Evolutionary conservation across 2,113 vertebrate genomes (phyloP).

Genomic region (Eulemur rufifrons): DNA sequence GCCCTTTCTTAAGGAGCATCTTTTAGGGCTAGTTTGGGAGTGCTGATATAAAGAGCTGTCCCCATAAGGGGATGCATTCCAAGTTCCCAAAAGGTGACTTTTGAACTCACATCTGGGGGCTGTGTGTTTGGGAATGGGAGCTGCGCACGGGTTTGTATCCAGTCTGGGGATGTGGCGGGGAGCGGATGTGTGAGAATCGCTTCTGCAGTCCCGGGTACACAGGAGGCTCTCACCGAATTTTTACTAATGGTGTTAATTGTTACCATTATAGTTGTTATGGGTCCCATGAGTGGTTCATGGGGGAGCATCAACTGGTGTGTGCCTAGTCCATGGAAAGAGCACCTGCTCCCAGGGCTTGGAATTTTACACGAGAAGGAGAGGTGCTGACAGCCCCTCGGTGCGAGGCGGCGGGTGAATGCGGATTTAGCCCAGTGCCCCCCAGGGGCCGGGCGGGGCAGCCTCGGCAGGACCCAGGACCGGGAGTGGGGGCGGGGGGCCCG

Average conservation of each 20-base stretch:
- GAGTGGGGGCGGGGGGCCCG: constrained; percentile 7
- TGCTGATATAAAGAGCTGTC: not conserved
- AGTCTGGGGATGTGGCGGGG: not conserved
- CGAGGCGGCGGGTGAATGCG: not conserved
- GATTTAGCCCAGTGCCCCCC: not conserved
- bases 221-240: not conserved
- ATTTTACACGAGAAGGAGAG: not conserved
- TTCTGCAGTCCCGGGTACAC: not conserved
- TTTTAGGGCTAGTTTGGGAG: not conserved
- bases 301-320: not conserved
- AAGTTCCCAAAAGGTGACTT: not conserved
- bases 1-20: not conserved
- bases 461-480: not conserved
- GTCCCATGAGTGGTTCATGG: not conserved
- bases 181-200: not conserved
- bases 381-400: not conserved
- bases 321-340: not conserved
- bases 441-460: not conserved
- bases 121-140: not conserved
- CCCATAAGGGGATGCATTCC: not conserved
- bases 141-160: not conserved
- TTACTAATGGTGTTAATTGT: not conserved
- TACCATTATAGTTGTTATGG: not conserved
- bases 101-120: not conserved
- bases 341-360: not conserved